These are phyloP conservation scores for Papilio helenus DNA, from an alignment of 1,140 invertebrate genomes.

Conservation along the genomic window DNA sequence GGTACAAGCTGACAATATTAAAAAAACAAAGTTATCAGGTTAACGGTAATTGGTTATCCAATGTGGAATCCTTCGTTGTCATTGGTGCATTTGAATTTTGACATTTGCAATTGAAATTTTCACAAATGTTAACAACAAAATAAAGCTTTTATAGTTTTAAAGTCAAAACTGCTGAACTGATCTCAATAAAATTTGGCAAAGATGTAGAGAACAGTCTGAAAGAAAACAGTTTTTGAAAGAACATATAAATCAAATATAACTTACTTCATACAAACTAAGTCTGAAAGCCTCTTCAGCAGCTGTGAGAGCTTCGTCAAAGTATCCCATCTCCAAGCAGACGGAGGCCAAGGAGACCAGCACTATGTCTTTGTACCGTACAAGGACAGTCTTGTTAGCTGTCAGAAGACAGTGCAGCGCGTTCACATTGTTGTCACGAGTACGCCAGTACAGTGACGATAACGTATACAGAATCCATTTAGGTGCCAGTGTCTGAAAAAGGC, in stretches of 20 bases:
- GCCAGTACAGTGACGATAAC: conserved; percentile 88
- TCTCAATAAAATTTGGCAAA: no score
- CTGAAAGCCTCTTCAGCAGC: conserved; percentile 84
- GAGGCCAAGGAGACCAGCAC: conserved; percentile 86
- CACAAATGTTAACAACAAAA: no score
- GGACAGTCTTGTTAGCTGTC: conserved; percentile 82
- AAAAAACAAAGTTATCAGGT: no score
- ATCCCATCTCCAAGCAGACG: conserved; percentile 85
- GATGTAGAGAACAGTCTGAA: no score
- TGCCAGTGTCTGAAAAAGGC: conserved; percentile 84
- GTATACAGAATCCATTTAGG: conserved; percentile 86
- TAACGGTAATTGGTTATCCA: no score
- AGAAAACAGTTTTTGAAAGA: no score
- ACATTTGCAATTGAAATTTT: no score
- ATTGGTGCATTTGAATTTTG: no score
- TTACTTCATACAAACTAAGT: conserved; percentile 86
- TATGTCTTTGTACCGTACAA: conserved; percentile 81
- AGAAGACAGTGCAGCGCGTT: conserved; percentile 87
- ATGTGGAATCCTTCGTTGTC: no score
- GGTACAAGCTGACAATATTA: no score
- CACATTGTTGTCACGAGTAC: conserved; percentile 84
- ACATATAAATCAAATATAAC: conserved; percentile 26
- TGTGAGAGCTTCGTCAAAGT: conserved; percentile 84
- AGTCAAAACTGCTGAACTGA: no score
- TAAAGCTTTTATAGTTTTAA: no score